Evolutionary conservation across 2,888 invertebrate genomes (phyloP), one percentile per base, ranked within the genome.

Genomic region (Xylota sylvarum): DNA sequence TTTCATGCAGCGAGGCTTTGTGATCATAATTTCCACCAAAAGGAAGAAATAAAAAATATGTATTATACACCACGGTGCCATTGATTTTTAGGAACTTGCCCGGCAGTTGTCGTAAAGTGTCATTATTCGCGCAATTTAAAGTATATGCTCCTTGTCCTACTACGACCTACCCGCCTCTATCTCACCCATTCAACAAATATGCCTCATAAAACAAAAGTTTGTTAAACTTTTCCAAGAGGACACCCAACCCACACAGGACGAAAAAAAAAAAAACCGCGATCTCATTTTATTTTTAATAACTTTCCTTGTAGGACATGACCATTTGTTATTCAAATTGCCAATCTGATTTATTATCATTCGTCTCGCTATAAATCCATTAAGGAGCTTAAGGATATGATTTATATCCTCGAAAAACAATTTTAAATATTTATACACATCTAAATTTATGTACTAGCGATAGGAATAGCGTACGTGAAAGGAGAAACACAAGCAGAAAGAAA

Each of bases 291-390:
- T 69, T 62, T 37, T 70, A 50, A 74, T 27, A 85, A 85, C 76
- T 85, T 85, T 81, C 67, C 69, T 48, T 67, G 76, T 76, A 85
- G 80, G 76, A 85, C 81, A 85, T 76, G 76, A 77, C 64, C 80
- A 85, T 85, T 85, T 81, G 85, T 85, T 85, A 85, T 85, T 85
- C 76, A 85, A 85, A 81, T 85, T 85, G 85, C 81, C 85, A 67
- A 85, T 81, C 76, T 85, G 85, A 85, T 85, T 81, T 85, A 85
- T 76, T 81, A 81, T 81, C 81, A 85, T 81, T 85, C 81, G 76
- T 85, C 81, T 81, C 76, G 85, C 85, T 77, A 85, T 85, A 85
- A 85, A 85, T 76, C 81, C 85, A 85, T 85, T 85, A 81, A 72
- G 65, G 55, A 72, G 85, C 81, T 81, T 81, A 48, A 55, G 46